Evolutionary conservation across 1,140 invertebrate species (phyloP).

Genomic region (Aphidius ervi): DNA sequence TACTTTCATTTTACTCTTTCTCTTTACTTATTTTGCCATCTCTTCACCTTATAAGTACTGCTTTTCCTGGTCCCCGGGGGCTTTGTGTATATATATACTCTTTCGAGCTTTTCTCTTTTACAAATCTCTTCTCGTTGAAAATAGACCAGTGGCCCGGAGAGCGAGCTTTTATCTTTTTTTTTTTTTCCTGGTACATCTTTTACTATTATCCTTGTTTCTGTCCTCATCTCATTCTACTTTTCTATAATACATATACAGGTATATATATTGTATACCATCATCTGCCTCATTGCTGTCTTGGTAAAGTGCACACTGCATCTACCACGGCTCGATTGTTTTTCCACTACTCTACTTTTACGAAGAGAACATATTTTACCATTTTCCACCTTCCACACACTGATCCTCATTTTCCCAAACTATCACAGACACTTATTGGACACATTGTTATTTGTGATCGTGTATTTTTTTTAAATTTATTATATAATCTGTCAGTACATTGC

Average conservation of each 20-base stretch:
- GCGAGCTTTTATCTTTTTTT: neutral
- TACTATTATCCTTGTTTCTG: neutral
- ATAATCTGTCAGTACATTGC: too few species aligned
- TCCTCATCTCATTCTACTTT: too few species aligned
- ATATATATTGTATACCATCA: too few species aligned
- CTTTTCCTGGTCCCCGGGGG: neutral
- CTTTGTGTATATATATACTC: neutral
- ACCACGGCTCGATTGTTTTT: slow-evolving; percentile 7
- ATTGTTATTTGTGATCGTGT: slow-evolving; percentile 14
- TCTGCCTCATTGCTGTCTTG: neutral
- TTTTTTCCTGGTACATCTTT: neutral
- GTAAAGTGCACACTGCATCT: slow-evolving; percentile 8
- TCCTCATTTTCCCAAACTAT: slow-evolving; percentile 4
- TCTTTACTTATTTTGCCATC: neutral
- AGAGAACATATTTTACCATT: slow-evolving; percentile 13
- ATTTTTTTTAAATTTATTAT: slow-evolving; percentile 16
- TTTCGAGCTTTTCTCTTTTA: neutral
- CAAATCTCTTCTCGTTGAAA: slow-evolving; percentile 1
- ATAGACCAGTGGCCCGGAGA: slow-evolving; percentile 13
- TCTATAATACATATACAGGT: too few species aligned
- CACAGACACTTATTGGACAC: neutral
- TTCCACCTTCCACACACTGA: slow-evolving; percentile 9
- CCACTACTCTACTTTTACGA: slow-evolving; percentile 3
- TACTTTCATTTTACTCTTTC: neutral
- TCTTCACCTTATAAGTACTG: neutral